A percentile compares a stretch with the other conserved stretches of the same genome.
Evolutionary conservation across 2,113 vertebrate species (phyloP).

Genomic region (Scomber japonicus): DNA sequence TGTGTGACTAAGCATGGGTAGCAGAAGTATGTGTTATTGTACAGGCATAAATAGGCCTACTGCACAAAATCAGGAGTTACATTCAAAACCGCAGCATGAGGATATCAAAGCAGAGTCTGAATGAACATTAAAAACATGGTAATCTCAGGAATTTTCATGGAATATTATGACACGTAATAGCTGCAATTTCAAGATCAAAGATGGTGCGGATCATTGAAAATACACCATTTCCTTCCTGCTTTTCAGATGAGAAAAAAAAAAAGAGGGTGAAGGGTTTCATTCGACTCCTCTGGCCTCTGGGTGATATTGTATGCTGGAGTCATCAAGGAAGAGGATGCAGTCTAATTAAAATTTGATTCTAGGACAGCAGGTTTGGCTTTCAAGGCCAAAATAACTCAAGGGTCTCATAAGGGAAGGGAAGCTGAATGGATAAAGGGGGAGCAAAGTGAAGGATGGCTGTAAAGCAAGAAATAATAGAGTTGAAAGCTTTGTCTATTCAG

Average conservation of each 20-base stretch:
- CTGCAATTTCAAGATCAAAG: constrained; percentile 76
- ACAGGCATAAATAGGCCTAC: constrained; percentile 21
- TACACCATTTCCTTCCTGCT: constrained; percentile 29
- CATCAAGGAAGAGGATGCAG: constrained; percentile 31
- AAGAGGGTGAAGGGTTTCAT: constrained; percentile 15
- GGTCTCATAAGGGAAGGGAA: constrained; percentile 35
- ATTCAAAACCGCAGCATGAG: constrained; percentile 29
- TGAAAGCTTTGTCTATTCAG: constrained; percentile 17
- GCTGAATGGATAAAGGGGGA: constrained; percentile 29
- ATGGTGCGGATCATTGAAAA: constrained; percentile 53
- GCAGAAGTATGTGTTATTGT: constrained; percentile 14
- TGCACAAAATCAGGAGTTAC: constrained; percentile 21
- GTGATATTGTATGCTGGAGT: constrained; percentile 5
- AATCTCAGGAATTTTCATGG: constrained; percentile 62
- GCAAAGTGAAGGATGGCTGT: constrained; percentile 26
- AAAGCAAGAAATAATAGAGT: constrained; percentile 42
- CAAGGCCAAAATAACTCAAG: constrained; percentile 57
- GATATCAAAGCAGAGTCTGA: constrained; percentile 48
- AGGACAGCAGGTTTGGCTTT: constrained; percentile 50
- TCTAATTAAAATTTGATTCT: constrained; percentile 61
- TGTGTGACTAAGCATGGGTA: constrained; percentile 34
- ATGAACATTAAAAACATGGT: constrained; percentile 54
- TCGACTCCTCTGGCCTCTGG: constrained; percentile 24
- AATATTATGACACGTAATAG: constrained; percentile 60
- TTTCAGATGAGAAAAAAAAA: constrained; percentile 18